Percentiles rank a stretch among this genome's conserved stretches.
These are phyloP conservation scores for Villa cingulata DNA, from an alignment of 2,888 invertebrate species.

Conservation along the genomic window DNA sequence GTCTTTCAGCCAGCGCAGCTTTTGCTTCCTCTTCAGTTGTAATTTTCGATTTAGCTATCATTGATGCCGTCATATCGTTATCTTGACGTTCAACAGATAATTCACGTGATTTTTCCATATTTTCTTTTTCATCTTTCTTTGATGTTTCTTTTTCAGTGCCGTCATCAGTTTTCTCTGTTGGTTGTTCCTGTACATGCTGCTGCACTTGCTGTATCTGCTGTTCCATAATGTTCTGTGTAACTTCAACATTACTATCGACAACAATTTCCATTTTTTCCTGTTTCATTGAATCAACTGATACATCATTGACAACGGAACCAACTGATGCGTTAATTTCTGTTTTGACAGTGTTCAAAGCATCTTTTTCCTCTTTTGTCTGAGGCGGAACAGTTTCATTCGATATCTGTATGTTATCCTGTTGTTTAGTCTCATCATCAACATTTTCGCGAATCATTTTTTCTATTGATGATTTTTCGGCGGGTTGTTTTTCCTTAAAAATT, in stretches of 20 bases:
- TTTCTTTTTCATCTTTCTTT: constrained; percentile 26
- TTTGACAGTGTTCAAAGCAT: constrained; percentile 32
- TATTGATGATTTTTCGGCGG: background rate
- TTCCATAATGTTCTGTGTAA: constrained; percentile 13
- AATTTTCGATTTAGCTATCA: constrained; percentile 54
- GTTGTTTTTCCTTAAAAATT: constrained; percentile 15
- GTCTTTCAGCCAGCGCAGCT: constrained; percentile 79
- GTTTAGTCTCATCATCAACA: constrained; percentile 13
- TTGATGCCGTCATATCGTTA: constrained; percentile 42
- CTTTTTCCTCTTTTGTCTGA: constrained; percentile 35
- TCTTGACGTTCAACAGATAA: constrained; percentile 21
- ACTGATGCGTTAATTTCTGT: constrained; percentile 25
- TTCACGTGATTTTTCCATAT: constrained; percentile 24
- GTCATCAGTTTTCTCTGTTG: constrained; percentile 30
- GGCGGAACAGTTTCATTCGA: no score
- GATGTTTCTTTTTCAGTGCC: constrained; percentile 20
- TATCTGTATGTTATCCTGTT: constrained; percentile 11
- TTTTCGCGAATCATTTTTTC: constrained; percentile 2
- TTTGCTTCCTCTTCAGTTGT: constrained; percentile 88
- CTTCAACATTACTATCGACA: constrained; percentile 17
- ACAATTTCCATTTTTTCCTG: constrained; percentile 19
- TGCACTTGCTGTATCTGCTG: background rate
- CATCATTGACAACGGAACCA: constrained; percentile 2
- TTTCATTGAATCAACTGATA: constrained; percentile 17
- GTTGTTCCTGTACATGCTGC: constrained; percentile 2